phyloP scores from a whole-genome alignment of 1,140 invertebrate species.

The Leptinotarsa lineolata region DNA sequence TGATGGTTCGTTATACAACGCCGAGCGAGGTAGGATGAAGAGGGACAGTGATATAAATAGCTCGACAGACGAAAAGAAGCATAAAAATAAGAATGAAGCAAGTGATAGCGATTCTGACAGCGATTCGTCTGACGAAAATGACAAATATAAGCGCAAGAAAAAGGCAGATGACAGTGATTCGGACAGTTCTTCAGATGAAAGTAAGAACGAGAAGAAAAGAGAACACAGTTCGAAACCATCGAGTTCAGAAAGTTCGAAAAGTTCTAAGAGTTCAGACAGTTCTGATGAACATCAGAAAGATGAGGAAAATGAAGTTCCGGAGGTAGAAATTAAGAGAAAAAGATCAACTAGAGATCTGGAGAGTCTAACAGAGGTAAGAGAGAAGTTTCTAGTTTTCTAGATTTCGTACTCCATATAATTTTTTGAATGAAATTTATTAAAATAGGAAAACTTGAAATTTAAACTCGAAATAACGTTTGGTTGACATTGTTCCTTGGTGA shows the following conservation, averaged over 20 bases:
- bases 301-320: neutral
- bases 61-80: no score
- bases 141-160: neutral
- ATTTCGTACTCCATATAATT: neutral
- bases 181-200: neutral
- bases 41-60: neutral
- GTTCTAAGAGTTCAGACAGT: neutral
- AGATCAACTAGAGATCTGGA: neutral
- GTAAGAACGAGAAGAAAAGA: neutral
- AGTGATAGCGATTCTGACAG: neutral
- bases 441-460: no score
- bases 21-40: neutral
- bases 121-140: neutral
- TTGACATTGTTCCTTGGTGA: neutral
- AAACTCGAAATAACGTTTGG: neutral
- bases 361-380: neutral
- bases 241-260: neutral
- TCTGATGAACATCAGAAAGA: neutral
- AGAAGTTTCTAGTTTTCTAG: neutral
- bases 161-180: neutral
- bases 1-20: neutral
- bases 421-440: neutral
- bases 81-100: neutral
- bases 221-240: neutral
- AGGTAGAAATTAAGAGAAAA: neutral